Evolutionary conservation across 1,140 invertebrate genomes (phyloP), one percentile per base, ranked within the genome.

Genomic region (Hyles vespertilio): DNA sequence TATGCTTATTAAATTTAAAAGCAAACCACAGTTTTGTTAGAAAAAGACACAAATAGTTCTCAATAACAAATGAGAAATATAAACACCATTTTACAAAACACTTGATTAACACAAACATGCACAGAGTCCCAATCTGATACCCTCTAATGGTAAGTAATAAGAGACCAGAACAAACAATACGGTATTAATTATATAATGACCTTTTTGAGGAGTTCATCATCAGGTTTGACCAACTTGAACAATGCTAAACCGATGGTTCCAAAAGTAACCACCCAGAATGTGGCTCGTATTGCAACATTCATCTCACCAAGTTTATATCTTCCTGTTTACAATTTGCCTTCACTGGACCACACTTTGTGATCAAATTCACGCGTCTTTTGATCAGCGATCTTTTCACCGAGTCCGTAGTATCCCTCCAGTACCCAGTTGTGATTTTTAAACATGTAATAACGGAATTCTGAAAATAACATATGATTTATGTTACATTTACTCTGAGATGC

Each of bases 401-500:
- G 61, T 68, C 82, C 84, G 70, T 93, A 93, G 71, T 92, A 93
- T 11, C 89, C 85, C 67, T 92, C 91, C 48, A 93, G 72, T n/a
- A 91, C 76, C 69, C 85, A 90, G 40, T 91, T 91, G 73, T 89
- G 92, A 61, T 93, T 93, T 50, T 91, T 89, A 74, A 89, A 77
- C 63, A 92, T 90, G 67, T 92, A 92, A 48, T 89, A 75, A 12
- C 92, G 90, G 64, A 92, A 92, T 74, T 92, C 92, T 93, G 75
- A 10, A 86, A 79, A 36, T 43, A 32, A 33, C 8, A 40, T 40
- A 40, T 5, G 8, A 5, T 40, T 40, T 5, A 40, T 40, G 8
- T 40, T 40, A 5, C 36, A 40, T 5, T 5, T 40, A 40, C 8
- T 40, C 36, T 40, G 22, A 22, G 22, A 22, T 22, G 22, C 22